Evolutionary conservation across 1,140 invertebrate species (phyloP).

Genomic region (Panagrolaimus sp.): DNA sequence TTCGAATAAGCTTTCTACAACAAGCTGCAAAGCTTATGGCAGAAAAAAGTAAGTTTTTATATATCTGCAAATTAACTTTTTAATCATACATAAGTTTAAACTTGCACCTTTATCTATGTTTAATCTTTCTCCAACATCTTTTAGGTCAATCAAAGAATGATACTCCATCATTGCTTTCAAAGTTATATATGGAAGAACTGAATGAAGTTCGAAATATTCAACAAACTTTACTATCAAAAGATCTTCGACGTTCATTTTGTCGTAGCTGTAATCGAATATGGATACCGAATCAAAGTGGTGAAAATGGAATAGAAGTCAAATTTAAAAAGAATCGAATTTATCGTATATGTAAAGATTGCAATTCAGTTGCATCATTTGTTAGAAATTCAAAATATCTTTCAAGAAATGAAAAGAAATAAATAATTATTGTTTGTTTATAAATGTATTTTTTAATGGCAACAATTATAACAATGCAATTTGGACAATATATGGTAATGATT

Average conservation of each 20-base stretch:
- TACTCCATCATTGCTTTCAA: background rate
- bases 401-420: background rate
- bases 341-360: background rate
- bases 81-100: too few relatives aligned
- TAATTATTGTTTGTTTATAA: too few relatives aligned
- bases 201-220: slow-evolving; percentile 9
- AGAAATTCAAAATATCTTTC: background rate
- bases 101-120: too few relatives aligned
- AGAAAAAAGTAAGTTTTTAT: slow-evolving; percentile 12
- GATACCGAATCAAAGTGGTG: background rate
- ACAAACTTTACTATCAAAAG: background rate
- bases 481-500: too few relatives aligned
- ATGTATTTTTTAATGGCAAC: background rate
- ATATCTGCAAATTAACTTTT: too few relatives aligned
- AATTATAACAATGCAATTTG: too few relatives aligned
- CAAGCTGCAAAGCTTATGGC: background rate
- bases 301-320: background rate
- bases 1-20: background rate
- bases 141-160: background rate
- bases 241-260: background rate
- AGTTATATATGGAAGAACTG: slow-evolving; percentile 2
- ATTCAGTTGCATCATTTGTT: background rate
- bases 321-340: background rate
- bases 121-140: too few relatives aligned
- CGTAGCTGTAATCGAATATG: background rate